phyloP scores from a whole-genome alignment of 2,888 invertebrate species.

The Lepidocyrtinus sp. region DNA sequence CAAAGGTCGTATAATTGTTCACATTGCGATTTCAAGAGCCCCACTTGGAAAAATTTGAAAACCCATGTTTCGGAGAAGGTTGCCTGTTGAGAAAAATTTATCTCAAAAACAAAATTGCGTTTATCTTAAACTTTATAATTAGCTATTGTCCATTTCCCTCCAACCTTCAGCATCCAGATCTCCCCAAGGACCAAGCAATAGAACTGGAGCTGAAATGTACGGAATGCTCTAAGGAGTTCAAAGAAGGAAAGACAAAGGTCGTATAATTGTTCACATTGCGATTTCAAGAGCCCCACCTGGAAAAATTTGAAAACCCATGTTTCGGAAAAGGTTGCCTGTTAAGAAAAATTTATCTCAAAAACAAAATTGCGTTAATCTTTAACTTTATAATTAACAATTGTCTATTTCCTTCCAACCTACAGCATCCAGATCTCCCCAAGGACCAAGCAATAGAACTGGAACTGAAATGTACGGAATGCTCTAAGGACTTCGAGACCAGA shows the following conservation, averaged over 20 bases:
- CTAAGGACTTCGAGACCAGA: not conserved
- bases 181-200: not conserved
- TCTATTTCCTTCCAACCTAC: not conserved
- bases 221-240: not conserved
- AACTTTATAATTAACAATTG: not conserved
- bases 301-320: not conserved
- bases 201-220: not conserved
- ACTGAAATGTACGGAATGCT: not conserved
- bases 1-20: not conserved
- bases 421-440: conserved; percentile 14
- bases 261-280: not conserved
- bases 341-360: no score
- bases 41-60: not conserved
- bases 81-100: no score
- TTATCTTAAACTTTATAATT: not conserved
- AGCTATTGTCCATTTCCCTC: not conserved
- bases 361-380: not conserved
- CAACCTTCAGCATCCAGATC: conserved; percentile 13
- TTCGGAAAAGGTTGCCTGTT: conserved; percentile 10
- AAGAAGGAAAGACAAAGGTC: not conserved
- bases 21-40: not conserved
- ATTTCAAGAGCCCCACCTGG: not conserved
- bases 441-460: not conserved
- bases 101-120: no score
- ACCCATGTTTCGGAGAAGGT: not conserved